Evolutionary conservation across 2,113 vertebrate species (phyloP), one percentile per base, ranked within the genome.

Genomic region (Myotis lucifugus): DNA sequence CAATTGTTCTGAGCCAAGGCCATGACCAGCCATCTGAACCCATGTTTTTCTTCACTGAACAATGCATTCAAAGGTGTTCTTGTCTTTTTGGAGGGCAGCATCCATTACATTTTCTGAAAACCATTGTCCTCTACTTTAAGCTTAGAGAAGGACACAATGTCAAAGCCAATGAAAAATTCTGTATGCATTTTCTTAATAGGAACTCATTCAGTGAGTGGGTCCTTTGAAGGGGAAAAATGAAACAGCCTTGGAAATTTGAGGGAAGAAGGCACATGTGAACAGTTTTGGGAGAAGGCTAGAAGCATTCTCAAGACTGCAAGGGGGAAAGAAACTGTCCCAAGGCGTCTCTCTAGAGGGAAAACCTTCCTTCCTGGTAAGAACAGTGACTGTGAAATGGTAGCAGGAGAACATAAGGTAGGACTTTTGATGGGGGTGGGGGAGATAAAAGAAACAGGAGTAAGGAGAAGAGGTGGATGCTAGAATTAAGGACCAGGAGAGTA

Each of bases 41-140:
- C 12, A 40, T 85, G 85, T 56, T n/a, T 19, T 91, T 56, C 25
- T 64, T 95, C 37, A 40, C 3, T 76, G 37, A 91, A 76, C 9
- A 81, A 37, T 61, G n/a, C 4, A n/a, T 27, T 46, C 76, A 95
- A 84, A 67, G 50, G 0, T 23, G 4, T 21, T 88, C 88, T 90
- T 79, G 29, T 70, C 25, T 86, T 96, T 95, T 67, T 73, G 59
- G 78, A 91, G 66, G 70, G 78, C 70, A 94, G 85, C 52, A 88
- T 79, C 29, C 14, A n/a, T 21, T 64, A 32, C 0, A 81, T 12
- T 88, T 81, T 95, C 56, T 88, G 95, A 89, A 90, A 85, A n/a
- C 10, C 48, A 34, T 67, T 66, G 87, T 88, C 40, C 34, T 78
- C 32, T 48, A 25, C 4, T 72, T 76, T 61, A 81, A 94, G 25